phyloP scores from a whole-genome alignment of 2,113 vertebrate genomes.

The Scopus umbretta region DNA sequence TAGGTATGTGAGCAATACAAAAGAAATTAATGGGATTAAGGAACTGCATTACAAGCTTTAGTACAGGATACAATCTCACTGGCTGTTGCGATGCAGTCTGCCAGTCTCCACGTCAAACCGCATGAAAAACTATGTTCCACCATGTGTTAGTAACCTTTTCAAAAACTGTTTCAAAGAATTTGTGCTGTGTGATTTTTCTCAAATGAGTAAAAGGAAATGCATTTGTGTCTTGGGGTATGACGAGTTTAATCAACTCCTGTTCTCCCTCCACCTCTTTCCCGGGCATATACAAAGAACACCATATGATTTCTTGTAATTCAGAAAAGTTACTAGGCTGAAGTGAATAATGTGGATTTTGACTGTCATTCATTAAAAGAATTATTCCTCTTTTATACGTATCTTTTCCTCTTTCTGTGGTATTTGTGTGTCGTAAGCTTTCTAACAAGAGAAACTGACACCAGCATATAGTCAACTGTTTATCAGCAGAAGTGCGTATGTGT shows the following conservation, averaged over 20 bases:
- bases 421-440: background rate
- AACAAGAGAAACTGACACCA: background rate
- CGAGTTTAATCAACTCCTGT: background rate
- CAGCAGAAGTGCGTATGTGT: background rate
- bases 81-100: background rate
- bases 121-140: background rate
- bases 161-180: background rate
- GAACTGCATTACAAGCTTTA: background rate
- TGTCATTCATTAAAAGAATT: background rate
- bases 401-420: background rate
- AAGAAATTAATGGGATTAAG: background rate
- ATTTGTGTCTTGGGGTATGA: background rate
- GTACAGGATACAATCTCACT: background rate
- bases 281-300: background rate
- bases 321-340: background rate
- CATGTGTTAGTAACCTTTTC: background rate
- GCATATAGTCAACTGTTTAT: background rate
- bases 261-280: background rate
- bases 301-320: background rate
- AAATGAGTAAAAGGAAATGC: background rate
- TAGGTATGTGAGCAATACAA: background rate
- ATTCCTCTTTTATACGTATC: background rate
- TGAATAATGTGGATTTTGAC: background rate
- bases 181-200: background rate
- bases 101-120: background rate